Evolutionary conservation across 2,113 vertebrate species (phyloP).

Genomic region (Apteryx mantelli): DNA sequence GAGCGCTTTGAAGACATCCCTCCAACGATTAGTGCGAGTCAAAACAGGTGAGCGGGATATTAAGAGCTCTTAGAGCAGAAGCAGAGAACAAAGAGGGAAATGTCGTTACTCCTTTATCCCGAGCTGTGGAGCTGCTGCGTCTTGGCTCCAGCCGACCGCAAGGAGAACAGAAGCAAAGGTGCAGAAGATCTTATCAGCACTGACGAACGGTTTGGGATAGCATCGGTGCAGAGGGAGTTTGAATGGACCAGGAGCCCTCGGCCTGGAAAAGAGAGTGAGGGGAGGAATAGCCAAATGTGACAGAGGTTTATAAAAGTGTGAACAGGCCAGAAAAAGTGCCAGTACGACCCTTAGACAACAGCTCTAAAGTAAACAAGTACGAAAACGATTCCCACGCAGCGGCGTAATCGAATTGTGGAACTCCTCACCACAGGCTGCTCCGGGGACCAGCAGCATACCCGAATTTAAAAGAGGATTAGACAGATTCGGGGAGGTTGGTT

Average conservation of each 20-base stretch:
- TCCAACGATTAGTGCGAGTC: neutral
- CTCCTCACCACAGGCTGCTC: too few relatives aligned
- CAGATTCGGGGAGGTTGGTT: too few relatives aligned
- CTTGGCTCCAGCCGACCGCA: rapidly evolving
- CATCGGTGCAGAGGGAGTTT: neutral
- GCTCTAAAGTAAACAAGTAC: neutral
- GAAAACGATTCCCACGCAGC: neutral
- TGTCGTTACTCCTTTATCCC: neutral
- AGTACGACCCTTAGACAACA: rapidly evolving
- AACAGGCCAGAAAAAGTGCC: neutral
- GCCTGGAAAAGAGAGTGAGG: neutral
- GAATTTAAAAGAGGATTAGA: too few relatives aligned
- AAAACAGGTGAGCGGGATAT: slow-evolving; percentile 42
- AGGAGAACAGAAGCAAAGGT: rapidly evolving
- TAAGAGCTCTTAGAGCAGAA: neutral
- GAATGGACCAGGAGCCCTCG: neutral
- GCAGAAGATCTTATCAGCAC: rapidly evolving
- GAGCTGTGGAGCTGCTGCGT: neutral
- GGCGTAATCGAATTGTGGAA: neutral
- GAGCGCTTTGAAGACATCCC: slow-evolving; percentile 43
- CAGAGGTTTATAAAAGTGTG: neutral
- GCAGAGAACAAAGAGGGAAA: slow-evolving; percentile 11
- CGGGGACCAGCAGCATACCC: too few relatives aligned
- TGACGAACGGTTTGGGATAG: neutral
- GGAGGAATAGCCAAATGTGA: neutral